Conservation (phyloP, 2,797 vertebrate species). For the Microcaecilia unicolor region DNA sequence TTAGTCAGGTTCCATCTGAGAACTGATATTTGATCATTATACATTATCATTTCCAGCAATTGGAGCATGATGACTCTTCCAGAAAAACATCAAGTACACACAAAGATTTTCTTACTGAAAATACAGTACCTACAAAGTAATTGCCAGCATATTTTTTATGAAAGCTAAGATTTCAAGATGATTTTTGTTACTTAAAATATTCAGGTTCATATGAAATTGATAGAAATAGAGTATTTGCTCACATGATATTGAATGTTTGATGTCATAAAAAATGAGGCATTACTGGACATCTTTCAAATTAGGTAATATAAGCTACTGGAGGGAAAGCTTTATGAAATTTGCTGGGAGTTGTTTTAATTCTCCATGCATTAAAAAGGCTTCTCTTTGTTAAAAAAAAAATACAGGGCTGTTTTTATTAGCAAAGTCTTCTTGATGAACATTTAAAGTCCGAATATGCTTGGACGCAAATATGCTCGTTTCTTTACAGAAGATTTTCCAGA, state of each 20-base stretch:
- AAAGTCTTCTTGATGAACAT: background rate
- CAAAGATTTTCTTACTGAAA: constrained; percentile 15
- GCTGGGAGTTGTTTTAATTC: too few relatives aligned
- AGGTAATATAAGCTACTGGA: too few relatives aligned
- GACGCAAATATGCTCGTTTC: constrained; percentile 32
- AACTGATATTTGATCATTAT: too few relatives aligned
- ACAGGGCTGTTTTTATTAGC: constrained; percentile 2
- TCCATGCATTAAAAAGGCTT: constrained; percentile 18
- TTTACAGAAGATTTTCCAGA: constrained; percentile 29
- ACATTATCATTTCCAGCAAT: too few relatives aligned
- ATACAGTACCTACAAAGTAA: constrained; percentile 1
- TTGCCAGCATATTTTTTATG: constrained; percentile 16
- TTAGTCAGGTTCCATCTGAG: too few relatives aligned
- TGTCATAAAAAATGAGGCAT: constrained; percentile 10
- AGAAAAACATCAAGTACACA: constrained; percentile 25
- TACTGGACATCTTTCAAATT: too few relatives aligned
- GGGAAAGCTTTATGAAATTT: too few relatives aligned
- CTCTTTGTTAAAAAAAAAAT: constrained; percentile 24
- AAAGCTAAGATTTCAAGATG: constrained; percentile 27
- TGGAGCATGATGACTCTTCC: too few relatives aligned
- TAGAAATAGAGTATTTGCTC: constrained; percentile 21
- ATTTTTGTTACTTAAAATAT: background rate
- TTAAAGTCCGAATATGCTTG: too few relatives aligned
- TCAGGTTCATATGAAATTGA: too few relatives aligned
- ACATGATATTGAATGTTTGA: too few relatives aligned